Base-by-base conservation (phyloP, 2,797 vertebrate genomes). In the Cossypha polioptera region DNA sequence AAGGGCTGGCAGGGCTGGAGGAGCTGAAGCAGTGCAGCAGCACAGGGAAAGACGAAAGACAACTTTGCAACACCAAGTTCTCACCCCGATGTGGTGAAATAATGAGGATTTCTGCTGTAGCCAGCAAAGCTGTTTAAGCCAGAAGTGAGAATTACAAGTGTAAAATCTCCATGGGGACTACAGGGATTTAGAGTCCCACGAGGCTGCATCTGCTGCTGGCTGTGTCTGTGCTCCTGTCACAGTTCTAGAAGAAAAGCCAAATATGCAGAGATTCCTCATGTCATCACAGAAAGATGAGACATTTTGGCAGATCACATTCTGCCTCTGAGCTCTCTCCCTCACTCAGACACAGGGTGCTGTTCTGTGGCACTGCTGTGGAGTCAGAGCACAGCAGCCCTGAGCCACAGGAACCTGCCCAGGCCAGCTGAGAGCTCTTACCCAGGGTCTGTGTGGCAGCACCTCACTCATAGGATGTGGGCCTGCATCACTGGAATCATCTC, bases 261-360 rank as follows among this genome's bases (percentile, higher is more conserved):
- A 45, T 16, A 19, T 2, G n/a, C 43, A 59, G 48, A 53, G 18
- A 85, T 62, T 65, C 68, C 62, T 69, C 43, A 4, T 22, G 57
- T 33, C 31, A 17, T 20, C 63, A 7, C 33, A 67, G 71, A 63
- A 36, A 38, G 63, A 48, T 1, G 22, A 53, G 28, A 38, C 19
- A 5, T 53, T 69, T 19, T 50, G 74, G 36, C 62, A 59, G 88
- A 40, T 40, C 9, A 4, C 18, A 2, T 38, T 19, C 40, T n/a
- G 43, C 47, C 61, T 9, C 33, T 24, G 54, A 65, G 62, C 62
- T 28, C n/a, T 67, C 0, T 0, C 7, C 42, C 62, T 54, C 24
- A 0, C 33, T 48, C 45, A 55, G 3, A 22, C 29, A 8, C 36
- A 9, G 26, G 10, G 4, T 17, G 22, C 29, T 7, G 1, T 2